phyloP scores from a whole-genome alignment of 2,797 vertebrate genomes.

The Erethizon dorsatum region DNA sequence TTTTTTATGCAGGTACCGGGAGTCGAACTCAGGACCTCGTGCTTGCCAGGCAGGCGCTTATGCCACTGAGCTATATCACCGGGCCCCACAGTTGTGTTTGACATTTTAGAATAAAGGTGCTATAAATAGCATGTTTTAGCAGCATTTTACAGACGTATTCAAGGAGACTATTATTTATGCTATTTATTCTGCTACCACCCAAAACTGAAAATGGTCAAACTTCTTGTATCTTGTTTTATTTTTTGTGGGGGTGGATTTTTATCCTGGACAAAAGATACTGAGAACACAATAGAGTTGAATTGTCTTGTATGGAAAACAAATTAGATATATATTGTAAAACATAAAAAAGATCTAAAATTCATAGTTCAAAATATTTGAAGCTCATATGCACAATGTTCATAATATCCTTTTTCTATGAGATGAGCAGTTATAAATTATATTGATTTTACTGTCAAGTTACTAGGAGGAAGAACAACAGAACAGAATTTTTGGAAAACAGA shows the following conservation, averaged over 20 bases:
- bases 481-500: not conserved
- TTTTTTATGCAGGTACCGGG: too few relatives aligned
- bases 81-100: not conserved
- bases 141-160: not conserved
- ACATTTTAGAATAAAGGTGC: not conserved
- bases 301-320: not conserved
- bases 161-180: not conserved
- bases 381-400: not conserved
- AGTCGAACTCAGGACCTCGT: too few relatives aligned
- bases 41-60: too few relatives aligned
- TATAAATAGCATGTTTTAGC: not conserved
- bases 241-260: not conserved
- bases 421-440: not conserved
- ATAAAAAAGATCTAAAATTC: not conserved
- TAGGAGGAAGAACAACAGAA: not conserved
- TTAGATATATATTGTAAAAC: slow-evolving; percentile 15
- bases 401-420: not conserved
- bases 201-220: not conserved
- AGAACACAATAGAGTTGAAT: not conserved
- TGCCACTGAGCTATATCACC: too few relatives aligned
- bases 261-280: not conserved
- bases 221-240: not conserved
- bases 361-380: slow-evolving; percentile 2
- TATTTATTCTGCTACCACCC: not conserved
- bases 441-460: not conserved